Conservation (phyloP, 2,888 invertebrate species). For the Parnassius glacialis region DNA sequence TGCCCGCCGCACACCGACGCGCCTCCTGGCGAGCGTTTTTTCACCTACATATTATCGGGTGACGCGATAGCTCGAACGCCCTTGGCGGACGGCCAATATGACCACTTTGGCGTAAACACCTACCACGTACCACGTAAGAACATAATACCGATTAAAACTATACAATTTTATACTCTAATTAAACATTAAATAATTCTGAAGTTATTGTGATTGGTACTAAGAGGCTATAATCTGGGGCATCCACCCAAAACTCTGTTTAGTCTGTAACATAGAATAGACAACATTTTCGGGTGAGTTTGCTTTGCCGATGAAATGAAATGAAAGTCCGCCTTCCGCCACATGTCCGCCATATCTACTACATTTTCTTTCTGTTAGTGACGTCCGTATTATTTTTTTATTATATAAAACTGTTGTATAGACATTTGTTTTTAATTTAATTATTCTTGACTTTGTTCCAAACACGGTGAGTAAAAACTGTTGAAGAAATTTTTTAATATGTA, state of each 20-base stretch:
- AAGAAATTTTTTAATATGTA: slow-evolving; percentile 44
- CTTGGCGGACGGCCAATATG: too few relatives aligned
- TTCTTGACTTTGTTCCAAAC: slow-evolving; percentile 63
- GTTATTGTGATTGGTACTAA: too few relatives aligned
- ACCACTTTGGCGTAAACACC: too few relatives aligned
- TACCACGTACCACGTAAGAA: too few relatives aligned
- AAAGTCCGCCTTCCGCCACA: slow-evolving; percentile 72
- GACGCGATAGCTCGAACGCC: too few relatives aligned
- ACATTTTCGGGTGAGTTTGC: slow-evolving; percentile 44
- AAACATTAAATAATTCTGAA: too few relatives aligned
- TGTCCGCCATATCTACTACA: slow-evolving; percentile 77
- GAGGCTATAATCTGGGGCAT: too few relatives aligned
- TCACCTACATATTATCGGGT: too few relatives aligned
- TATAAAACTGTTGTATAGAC: slow-evolving; percentile 65
- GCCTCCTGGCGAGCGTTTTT: too few relatives aligned
- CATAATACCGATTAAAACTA: too few relatives aligned
- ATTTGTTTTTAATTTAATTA: slow-evolving; percentile 73
- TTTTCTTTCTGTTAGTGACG: slow-evolving; percentile 72
- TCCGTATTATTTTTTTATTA: slow-evolving; percentile 74
- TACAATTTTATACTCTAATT: too few relatives aligned
- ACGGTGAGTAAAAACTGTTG: slow-evolving; percentile 59
- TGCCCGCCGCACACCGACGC: too few relatives aligned
- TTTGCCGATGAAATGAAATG: slow-evolving; percentile 54
- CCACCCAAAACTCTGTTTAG: neutral
- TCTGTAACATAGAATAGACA: slow-evolving; percentile 39